Base-by-base conservation (phyloP, 2,888 invertebrate genomes). In the Anodontia alba region DNA sequence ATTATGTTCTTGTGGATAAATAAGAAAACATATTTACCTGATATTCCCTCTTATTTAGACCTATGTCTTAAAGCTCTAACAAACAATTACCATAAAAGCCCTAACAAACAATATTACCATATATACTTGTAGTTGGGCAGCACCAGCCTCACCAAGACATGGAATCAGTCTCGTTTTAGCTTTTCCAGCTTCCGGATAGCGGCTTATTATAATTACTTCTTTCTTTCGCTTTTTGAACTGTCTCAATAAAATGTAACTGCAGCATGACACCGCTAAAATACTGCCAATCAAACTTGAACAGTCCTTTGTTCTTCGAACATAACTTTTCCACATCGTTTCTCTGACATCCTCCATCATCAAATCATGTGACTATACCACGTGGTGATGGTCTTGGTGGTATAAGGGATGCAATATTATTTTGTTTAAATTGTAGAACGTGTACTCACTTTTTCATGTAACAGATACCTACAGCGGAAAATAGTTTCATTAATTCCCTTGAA, bases 141-240 rank as follows among this genome's bases (percentile, higher is more conserved):
- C 90, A 38, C 87, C 88, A 26, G 74, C 73, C 12, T 78, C 67
- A 15, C 90, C 90, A 17, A 90, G 51, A 1, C 67, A 71, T 0
- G 89, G 89, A 26, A 88, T 86, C n/a, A 90, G 69, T 20, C 90
- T 80, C 10, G 90, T 91, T 75, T 91, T 91, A 10, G 90, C 87
- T 38, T 84, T 83, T 1, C 90, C 90, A 15, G 90, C 80, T n/a
- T 69, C 67, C 0, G 90, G 90, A 73, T 88, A 90, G 8, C 90
- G 83, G 7, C 88, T 87, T 62, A 90, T 88, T 8, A 90, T 77
- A 31, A 88, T 76, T 7, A 89, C 68, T 42, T 83, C 85, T 23
- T 78, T 75, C 15, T 49, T 57, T 66, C 17, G 57, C 31, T 36
- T 73, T 10, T 51, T 62, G 12, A 29, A 31, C 26, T 46, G 12